A percentile compares a stretch with the other conserved stretches of the same genome.
phyloP scores from a whole-genome alignment of 2,888 invertebrate genomes.

The Rugalucina vietnamica region DNA sequence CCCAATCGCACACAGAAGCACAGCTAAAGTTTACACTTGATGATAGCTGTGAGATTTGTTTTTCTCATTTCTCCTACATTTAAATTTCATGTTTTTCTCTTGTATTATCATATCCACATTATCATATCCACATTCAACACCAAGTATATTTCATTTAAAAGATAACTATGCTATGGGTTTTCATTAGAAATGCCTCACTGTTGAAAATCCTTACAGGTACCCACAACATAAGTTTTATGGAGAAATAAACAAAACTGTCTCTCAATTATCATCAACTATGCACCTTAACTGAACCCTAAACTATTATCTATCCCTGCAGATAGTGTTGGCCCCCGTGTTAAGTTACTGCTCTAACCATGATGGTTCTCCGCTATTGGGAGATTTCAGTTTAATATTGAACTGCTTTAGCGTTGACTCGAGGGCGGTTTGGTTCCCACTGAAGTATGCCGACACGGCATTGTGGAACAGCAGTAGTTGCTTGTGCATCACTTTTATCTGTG shows the following conservation, averaged over 20 bases:
- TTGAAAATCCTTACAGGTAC: not conserved
- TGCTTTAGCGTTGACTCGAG: slow-evolving; percentile 97
- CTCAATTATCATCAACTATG: not conserved
- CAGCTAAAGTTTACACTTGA: too few species aligned
- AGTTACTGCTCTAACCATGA: slow-evolving; percentile 90
- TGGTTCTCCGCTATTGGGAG: slow-evolving; percentile 90
- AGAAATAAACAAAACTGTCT: not conserved
- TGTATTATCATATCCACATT: too few species aligned
- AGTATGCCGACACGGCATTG: slow-evolving; percentile 98
- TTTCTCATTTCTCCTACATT: too few species aligned
- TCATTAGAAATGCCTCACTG: not conserved
- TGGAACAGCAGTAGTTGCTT: slow-evolving; percentile 97
- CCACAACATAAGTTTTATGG: not conserved
- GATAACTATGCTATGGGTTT: not conserved
- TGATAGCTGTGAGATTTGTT: too few species aligned
- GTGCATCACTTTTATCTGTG: slow-evolving; percentile 99
- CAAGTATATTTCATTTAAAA: too few species aligned
- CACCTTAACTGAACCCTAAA: not conserved
- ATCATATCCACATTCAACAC: too few species aligned
- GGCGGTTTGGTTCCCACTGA: slow-evolving; percentile 97
- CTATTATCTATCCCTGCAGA: slow-evolving; percentile 4
- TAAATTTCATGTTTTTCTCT: too few species aligned
- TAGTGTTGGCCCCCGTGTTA: not conserved
- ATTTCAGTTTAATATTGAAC: slow-evolving; percentile 95
- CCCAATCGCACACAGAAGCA: too few species aligned